These are phyloP conservation scores for Thaumatotibia leucotreta DNA, from an alignment of 1,140 invertebrate species.

Conservation along the genomic window DNA sequence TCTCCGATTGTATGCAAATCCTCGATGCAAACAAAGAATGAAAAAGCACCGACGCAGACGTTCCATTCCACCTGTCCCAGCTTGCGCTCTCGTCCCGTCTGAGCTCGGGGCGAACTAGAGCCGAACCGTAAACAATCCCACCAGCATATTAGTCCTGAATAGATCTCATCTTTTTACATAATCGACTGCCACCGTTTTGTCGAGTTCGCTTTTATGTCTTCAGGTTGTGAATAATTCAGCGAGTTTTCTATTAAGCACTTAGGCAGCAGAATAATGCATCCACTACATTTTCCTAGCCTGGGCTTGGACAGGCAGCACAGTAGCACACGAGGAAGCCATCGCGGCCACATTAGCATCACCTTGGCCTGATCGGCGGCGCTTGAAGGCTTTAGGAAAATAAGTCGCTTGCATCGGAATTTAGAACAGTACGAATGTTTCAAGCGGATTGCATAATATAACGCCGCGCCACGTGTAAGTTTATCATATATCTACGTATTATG, in stretches of 20 bases:
- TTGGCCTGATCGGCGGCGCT: slow-evolving; percentile 25
- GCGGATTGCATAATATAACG: not conserved
- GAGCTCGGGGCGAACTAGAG: slow-evolving; percentile 46
- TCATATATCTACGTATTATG: not conserved
- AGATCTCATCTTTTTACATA: slow-evolving; percentile 61
- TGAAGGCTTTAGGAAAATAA: slow-evolving; percentile 22
- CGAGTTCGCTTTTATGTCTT: slow-evolving; percentile 53
- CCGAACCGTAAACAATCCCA: slow-evolving; percentile 54
- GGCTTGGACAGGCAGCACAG: slow-evolving; percentile 33
- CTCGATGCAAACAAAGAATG: slow-evolving; percentile 67
- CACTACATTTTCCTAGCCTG: slow-evolving; percentile 46
- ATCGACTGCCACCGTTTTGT: slow-evolving; percentile 52
- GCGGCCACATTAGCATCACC: slow-evolving; percentile 37
- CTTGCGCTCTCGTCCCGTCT: slow-evolving; percentile 38
- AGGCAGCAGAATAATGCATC: slow-evolving; percentile 58
- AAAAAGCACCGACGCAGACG: slow-evolving; percentile 63
- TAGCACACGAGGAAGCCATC: slow-evolving; percentile 20
- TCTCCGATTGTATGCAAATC: slow-evolving; percentile 71
- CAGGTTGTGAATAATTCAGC: slow-evolving; percentile 57
- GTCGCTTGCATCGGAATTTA: slow-evolving; percentile 23
- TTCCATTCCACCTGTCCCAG: slow-evolving; percentile 43
- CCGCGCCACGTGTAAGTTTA: not conserved
- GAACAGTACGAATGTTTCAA: not conserved
- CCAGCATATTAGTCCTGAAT: slow-evolving; percentile 55
- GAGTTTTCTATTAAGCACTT: slow-evolving; percentile 60